A percentile compares a stretch with the other conserved stretches of the same genome.
Evolutionary conservation across 2,113 vertebrate genomes (phyloP).

Genomic region (Chunga burmeisteri): DNA sequence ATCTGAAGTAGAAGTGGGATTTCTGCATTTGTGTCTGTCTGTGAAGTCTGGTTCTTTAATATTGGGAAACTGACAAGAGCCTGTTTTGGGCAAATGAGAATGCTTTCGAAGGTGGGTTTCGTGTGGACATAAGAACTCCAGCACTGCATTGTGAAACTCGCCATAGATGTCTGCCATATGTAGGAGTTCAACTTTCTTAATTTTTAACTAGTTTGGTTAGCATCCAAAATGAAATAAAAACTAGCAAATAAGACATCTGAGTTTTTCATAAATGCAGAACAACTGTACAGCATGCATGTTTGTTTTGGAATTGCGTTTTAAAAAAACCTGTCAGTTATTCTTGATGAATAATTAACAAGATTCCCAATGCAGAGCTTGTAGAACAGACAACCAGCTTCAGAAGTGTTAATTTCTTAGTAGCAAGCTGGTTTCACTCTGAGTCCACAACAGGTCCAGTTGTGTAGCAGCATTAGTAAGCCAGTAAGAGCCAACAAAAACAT

Average conservation of each 20-base stretch:
- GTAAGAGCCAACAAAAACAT: conserved; percentile 23
- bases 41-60: background rate
- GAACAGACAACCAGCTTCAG: background rate
- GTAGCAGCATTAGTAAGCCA: background rate
- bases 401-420: conserved; percentile 13
- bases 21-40: background rate
- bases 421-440: background rate
- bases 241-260: background rate
- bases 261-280: background rate
- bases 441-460: background rate
- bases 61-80: background rate
- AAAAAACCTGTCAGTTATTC: background rate
- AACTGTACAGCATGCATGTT: background rate
- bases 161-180: background rate
- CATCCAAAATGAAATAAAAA: background rate
- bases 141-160: background rate
- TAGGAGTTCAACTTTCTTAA: background rate
- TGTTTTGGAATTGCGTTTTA: background rate
- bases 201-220: background rate
- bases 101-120: background rate
- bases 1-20: background rate
- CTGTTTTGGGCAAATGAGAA: background rate
- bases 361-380: background rate
- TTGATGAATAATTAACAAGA: background rate
- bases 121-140: background rate